A percentile compares a stretch with the other conserved stretches of the same genome.
Conservation (phyloP, 2,113 vertebrate genomes). For the Pycnonotus jocosus region DNA sequence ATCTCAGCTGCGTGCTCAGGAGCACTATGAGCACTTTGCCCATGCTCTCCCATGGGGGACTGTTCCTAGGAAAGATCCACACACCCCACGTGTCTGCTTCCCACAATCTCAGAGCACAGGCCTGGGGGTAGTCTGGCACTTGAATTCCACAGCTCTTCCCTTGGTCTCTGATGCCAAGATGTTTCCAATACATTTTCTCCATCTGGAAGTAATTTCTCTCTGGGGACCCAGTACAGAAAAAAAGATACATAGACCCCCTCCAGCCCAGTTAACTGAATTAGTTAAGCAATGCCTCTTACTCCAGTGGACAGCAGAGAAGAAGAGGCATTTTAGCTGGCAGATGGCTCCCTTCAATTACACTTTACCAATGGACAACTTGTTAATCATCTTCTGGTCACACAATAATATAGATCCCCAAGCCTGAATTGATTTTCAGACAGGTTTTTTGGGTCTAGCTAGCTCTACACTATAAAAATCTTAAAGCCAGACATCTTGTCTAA, state of each 20-base stretch:
- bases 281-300: neutral
- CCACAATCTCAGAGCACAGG: neutral
- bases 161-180: fast-evolving
- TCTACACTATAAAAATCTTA: neutral
- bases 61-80: neutral
- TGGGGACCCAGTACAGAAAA: neutral
- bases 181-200: neutral
- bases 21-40: neutral
- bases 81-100: neutral
- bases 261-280: neutral
- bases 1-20: neutral
- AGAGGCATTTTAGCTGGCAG: neutral
- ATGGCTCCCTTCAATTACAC: neutral
- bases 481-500: neutral
- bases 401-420: neutral
- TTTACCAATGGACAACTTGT: neutral
- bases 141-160: neutral
- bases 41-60: fast-evolving
- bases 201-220: neutral
- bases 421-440: neutral
- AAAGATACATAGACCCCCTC: neutral
- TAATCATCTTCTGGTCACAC: neutral
- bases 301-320: neutral
- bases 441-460: neutral
- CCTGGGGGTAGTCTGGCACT: fast-evolving